Evolutionary conservation across 2,888 invertebrate species (phyloP).

Genomic region (Crioceris asparagi): DNA sequence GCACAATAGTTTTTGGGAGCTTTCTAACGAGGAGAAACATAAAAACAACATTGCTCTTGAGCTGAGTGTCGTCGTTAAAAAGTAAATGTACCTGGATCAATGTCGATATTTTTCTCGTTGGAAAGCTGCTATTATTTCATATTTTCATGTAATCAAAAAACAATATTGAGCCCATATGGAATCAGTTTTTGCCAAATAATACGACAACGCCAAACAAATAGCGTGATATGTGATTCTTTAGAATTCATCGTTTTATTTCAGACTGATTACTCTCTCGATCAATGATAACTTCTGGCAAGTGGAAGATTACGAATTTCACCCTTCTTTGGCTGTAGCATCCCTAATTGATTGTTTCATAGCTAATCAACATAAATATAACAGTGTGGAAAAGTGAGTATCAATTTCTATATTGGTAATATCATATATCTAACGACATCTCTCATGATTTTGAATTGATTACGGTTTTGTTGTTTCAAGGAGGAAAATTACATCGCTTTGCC

Average conservation of each 20-base stretch:
- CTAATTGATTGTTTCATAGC: constrained; percentile 60
- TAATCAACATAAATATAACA: constrained; percentile 47
- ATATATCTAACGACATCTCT: no score
- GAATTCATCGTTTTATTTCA: constrained; percentile 28
- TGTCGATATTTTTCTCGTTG: no score
- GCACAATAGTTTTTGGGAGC: constrained; percentile 5
- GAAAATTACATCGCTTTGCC: constrained; percentile 55
- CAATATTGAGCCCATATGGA: no score
- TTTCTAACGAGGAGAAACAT: no score
- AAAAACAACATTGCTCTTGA: no score
- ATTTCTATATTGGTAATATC: constrained; percentile 1
- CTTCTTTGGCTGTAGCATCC: constrained; percentile 64
- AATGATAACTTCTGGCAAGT: constrained; percentile 81
- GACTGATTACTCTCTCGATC: constrained; percentile 54
- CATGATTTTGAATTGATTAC: not conserved
- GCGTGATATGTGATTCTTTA: not conserved
- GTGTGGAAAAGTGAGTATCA: constrained; percentile 37
- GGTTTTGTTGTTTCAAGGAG: constrained; percentile 42
- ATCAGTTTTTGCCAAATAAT: not conserved
- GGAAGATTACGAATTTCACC: constrained; percentile 75
- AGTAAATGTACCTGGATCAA: no score
- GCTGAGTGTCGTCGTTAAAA: no score
- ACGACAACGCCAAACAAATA: not conserved
- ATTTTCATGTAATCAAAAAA: no score
- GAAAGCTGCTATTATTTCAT: no score